phyloP scores from a whole-genome alignment of 2,797 vertebrate species.

The Hozukius guyotensis region DNA sequence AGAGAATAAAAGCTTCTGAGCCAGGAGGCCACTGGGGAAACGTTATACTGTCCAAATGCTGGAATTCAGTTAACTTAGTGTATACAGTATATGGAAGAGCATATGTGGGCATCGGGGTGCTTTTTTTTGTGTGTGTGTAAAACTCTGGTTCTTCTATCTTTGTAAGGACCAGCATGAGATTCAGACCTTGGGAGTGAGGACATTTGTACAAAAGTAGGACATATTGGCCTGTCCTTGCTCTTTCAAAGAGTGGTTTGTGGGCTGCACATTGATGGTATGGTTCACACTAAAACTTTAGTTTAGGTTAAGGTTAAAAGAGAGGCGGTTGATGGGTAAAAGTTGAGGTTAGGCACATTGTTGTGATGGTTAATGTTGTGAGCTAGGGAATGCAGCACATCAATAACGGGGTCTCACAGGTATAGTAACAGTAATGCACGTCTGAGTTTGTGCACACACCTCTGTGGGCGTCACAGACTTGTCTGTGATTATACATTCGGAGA shows the following conservation, averaged over 20 bases:
- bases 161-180: not conserved
- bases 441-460: not conserved
- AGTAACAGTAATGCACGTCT: not conserved
- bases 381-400: not conserved
- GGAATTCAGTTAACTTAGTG: not conserved
- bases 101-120: not conserved
- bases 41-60: not conserved
- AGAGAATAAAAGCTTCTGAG: not conserved
- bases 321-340: not conserved
- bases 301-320: not conserved
- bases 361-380: not conserved
- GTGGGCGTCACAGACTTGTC: not conserved
- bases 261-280: not conserved
- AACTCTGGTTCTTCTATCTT: not conserved
- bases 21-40: not conserved
- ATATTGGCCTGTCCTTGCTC: not conserved
- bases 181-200: not conserved
- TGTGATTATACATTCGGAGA: conserved; percentile 28
- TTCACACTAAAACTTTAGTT: not conserved
- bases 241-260: not conserved
- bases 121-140: not conserved
- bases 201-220: not conserved
- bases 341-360: not conserved
- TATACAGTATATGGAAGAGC: not conserved
- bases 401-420: not conserved